These are phyloP conservation scores for Donacobius atricapilla DNA, from an alignment of 2,113 vertebrate genomes.

Conservation along the genomic window DNA sequence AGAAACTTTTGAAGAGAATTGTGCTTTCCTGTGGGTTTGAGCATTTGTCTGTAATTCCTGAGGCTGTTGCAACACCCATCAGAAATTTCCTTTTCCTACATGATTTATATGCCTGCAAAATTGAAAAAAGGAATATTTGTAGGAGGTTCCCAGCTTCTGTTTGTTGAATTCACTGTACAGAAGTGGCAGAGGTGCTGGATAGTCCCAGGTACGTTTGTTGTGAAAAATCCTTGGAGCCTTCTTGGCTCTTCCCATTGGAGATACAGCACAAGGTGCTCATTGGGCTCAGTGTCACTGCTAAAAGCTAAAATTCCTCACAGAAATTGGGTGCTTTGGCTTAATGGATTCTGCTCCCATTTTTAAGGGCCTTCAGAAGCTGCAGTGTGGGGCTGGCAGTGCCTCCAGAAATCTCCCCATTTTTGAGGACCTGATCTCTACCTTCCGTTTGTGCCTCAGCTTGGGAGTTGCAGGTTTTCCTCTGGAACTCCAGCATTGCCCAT, in stretches of 20 bases:
- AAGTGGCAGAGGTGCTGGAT: conserved; percentile 42
- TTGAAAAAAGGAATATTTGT: rapidly evolving
- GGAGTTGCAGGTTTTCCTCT: not conserved
- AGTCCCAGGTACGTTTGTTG: conserved; percentile 7
- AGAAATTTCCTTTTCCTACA: not conserved
- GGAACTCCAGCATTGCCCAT: not conserved
- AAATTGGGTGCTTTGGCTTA: not conserved
- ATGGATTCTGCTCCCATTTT: not conserved
- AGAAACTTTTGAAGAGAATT: not conserved
- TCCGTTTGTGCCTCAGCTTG: not conserved
- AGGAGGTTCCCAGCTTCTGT: not conserved
- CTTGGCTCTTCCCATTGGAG: not conserved
- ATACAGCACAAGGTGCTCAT: not conserved
- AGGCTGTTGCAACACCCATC: not conserved
- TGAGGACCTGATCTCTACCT: not conserved
- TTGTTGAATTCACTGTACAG: not conserved
- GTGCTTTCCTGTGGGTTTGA: not conserved
- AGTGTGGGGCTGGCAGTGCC: not conserved
- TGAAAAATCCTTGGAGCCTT: not conserved
- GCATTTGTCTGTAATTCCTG: not conserved
- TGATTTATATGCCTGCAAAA: not conserved
- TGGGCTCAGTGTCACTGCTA: not conserved
- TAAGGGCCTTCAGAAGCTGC: not conserved
- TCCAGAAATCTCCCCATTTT: rapidly evolving
- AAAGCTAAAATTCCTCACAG: not conserved